A percentile compares a stretch with the other conserved stretches of the same genome.
Conservation (phyloP, 2,113 vertebrate genomes). For the Syngnathus typhle region DNA sequence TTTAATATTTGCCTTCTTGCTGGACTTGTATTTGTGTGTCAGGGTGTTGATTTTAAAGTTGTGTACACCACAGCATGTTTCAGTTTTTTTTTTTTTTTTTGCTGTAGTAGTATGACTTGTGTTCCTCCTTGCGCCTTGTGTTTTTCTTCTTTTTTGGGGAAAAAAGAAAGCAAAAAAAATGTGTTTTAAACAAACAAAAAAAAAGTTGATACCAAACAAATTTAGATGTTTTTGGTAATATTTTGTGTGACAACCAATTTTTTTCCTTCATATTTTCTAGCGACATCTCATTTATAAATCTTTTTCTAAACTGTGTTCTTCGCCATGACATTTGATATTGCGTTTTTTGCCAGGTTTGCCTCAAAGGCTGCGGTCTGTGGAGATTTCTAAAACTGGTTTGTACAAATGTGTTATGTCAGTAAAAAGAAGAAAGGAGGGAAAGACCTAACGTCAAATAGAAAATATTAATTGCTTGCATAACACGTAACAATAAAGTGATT, state of each 20-base stretch:
- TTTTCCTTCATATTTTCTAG: slow-evolving; percentile 84
- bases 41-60: slow-evolving; percentile 53
- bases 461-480: slow-evolving; percentile 89
- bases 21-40: slow-evolving; percentile 70
- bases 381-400: slow-evolving; percentile 99
- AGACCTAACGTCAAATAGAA: slow-evolving; percentile 72
- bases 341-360: slow-evolving; percentile 90
- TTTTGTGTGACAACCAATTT: slow-evolving; percentile 72
- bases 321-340: slow-evolving; percentile 91
- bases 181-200: slow-evolving; percentile 36
- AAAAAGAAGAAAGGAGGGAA: slow-evolving; percentile 67
- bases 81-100: slow-evolving; percentile 42
- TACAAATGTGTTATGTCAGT: slow-evolving; percentile 95
- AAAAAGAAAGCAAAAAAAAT: slow-evolving; percentile 49
- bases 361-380: slow-evolving; percentile 88
- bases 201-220: slow-evolving; percentile 72
- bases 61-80: slow-evolving; percentile 73
- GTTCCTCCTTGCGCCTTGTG: slow-evolving; percentile 56
- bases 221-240: slow-evolving; percentile 76
- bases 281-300: slow-evolving; percentile 99
- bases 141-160: slow-evolving; percentile 40
- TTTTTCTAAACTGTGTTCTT: slow-evolving; percentile 87
- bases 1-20: slow-evolving; percentile 70
- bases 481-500: slow-evolving; percentile 95
- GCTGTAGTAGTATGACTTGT: slow-evolving; percentile 66